These are phyloP conservation scores for Venusia cambrica DNA, from an alignment of 2,888 invertebrate species.

Conservation along the genomic window DNA sequence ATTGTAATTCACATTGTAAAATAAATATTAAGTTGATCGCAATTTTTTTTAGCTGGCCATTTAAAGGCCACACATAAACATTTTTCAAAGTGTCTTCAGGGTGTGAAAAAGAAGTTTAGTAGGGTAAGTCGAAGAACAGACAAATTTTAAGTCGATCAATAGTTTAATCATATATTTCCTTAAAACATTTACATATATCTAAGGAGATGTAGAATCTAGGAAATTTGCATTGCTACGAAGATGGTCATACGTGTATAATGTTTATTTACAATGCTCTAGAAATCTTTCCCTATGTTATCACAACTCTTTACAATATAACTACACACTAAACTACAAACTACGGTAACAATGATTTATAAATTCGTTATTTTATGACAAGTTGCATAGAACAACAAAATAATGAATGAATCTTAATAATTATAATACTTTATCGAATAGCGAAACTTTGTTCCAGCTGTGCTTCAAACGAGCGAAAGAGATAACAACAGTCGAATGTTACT, in stretches of 20 bases:
- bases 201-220: slow-evolving; percentile 31
- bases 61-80: too few relatives aligned
- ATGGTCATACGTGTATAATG: slow-evolving; percentile 29
- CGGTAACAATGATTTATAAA: slow-evolving; percentile 73
- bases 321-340: slow-evolving; percentile 62
- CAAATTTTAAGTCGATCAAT: slow-evolving; percentile 36
- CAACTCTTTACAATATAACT: slow-evolving; percentile 48
- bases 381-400: slow-evolving; percentile 55
- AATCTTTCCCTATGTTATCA: slow-evolving; percentile 42
- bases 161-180: slow-evolving; percentile 44
- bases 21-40: too few relatives aligned
- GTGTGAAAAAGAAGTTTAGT: too few relatives aligned
- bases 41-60: too few relatives aligned
- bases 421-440: slow-evolving; percentile 59
- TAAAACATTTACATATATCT: slow-evolving; percentile 37
- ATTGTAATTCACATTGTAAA: too few relatives aligned
- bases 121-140: slow-evolving; percentile 33
- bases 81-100: too few relatives aligned
- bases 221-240: slow-evolving; percentile 36
- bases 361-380: slow-evolving; percentile 67
- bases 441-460: slow-evolving; percentile 42
- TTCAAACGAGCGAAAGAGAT: slow-evolving; percentile 43
- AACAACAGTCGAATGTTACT: slow-evolving; percentile 52
- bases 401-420: slow-evolving; percentile 53
- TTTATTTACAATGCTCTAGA: slow-evolving; percentile 42